Conservation (phyloP, 2,888 invertebrate genomes). For the Pantelozetes paolii region DNA sequence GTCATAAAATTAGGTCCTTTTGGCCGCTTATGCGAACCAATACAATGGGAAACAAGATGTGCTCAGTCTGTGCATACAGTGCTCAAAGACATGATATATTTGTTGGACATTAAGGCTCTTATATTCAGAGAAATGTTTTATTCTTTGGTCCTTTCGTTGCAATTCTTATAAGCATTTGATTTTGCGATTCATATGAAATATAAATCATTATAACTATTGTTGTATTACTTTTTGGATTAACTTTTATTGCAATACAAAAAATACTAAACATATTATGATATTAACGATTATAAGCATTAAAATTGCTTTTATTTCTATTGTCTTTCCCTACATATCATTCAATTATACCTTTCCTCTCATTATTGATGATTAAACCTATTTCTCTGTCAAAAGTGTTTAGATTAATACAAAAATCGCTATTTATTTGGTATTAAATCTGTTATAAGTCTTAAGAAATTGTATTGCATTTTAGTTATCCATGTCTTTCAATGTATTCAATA, state of each 20-base stretch:
- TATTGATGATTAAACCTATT: background rate
- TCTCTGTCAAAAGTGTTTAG: background rate
- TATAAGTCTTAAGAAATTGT: too few relatives aligned
- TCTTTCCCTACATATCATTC: too few relatives aligned
- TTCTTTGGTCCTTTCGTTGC: background rate
- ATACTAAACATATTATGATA: background rate
- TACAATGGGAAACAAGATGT: background rate
- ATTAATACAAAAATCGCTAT: background rate
- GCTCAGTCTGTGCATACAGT: background rate
- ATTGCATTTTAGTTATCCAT: too few relatives aligned
- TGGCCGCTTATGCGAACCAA: background rate
- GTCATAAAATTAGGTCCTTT: background rate
- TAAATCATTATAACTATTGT: constrained; percentile 8
- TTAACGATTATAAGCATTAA: background rate
- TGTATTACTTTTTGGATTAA: background rate
- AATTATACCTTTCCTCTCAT: background rate
- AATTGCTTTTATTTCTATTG: background rate
- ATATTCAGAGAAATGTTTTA: background rate
- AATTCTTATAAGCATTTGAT: background rate
- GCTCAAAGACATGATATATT: constrained; percentile 16
- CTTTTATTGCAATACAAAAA: background rate
- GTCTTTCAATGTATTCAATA: too few relatives aligned
- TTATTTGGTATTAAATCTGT: too few relatives aligned
- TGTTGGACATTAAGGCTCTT: background rate
- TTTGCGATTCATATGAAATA: constrained; percentile 17